A percentile compares a stretch with the other conserved stretches of the same genome.
Conservation (phyloP, 2,888 invertebrate species). For the Limnephilus marmoratus region DNA sequence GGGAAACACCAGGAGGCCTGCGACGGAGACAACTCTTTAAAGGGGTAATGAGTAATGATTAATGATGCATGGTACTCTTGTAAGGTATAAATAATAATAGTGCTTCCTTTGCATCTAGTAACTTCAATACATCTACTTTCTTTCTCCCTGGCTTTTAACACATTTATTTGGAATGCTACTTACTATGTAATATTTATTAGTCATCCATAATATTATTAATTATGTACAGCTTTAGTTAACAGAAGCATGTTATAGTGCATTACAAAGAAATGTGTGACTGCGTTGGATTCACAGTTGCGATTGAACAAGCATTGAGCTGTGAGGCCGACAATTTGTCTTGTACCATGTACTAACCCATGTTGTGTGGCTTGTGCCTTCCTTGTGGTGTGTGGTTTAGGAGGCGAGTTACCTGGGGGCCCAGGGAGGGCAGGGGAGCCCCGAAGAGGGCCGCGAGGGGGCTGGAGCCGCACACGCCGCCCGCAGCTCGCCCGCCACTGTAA, state of each 20-base stretch:
- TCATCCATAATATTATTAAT: background rate
- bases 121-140: background rate
- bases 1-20: background rate
- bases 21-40: background rate
- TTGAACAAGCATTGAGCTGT: background rate
- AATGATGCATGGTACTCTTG: background rate
- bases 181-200: background rate
- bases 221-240: background rate
- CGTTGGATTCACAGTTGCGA: background rate
- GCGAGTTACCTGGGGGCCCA: slow-evolving; percentile 52
- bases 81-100: background rate
- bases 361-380: background rate
- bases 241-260: background rate
- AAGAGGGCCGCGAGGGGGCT: slow-evolving; percentile 69
- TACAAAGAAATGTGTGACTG: background rate
- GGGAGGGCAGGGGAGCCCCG: slow-evolving; percentile 64
- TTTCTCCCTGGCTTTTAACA: background rate
- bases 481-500: slow-evolving; percentile 89
- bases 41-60: background rate
- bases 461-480: slow-evolving; percentile 70
- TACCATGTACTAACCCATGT: slow-evolving; percentile 22
- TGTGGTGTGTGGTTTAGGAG: slow-evolving; percentile 49
- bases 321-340: background rate
- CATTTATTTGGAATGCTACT: background rate
- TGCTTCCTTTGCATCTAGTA: background rate